Percentiles rank a stretch among this genome's conserved stretches.
Conservation (phyloP, 2,888 invertebrate genomes). For the Acronicta aceris region DNA sequence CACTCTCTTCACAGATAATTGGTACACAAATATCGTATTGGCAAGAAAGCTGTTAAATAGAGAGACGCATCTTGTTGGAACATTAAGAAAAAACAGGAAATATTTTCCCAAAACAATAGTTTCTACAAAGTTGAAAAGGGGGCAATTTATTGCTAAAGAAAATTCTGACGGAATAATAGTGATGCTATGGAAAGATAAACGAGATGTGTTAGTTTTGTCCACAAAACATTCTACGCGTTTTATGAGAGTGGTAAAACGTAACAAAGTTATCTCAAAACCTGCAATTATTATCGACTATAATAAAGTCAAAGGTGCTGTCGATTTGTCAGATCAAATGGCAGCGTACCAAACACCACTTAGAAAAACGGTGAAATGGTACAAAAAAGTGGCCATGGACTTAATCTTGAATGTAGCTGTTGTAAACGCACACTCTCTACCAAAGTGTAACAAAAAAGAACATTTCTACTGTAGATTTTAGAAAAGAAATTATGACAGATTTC, state of each 20-base stretch:
- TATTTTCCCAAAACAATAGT: conserved; percentile 15
- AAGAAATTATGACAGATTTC: conserved; percentile 13
- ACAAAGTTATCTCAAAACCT: conserved; percentile 33
- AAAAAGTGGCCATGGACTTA: conserved; percentile 38
- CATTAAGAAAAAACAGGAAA: conserved; percentile 10
- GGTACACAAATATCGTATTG: conserved; percentile 22
- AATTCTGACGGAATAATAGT: conserved; percentile 22
- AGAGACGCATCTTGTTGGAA: conserved; percentile 17
- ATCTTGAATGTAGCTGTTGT: conserved; percentile 26
- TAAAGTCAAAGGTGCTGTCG: conserved; percentile 48
- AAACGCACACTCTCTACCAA: conserved; percentile 36
- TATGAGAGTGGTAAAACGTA: conserved; percentile 15
- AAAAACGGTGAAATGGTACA: conserved; percentile 47
- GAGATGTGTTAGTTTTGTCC: conserved; percentile 40
- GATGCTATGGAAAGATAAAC: conserved; percentile 24
- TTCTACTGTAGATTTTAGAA: conserved; percentile 12
- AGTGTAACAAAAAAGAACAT: conserved; percentile 18
- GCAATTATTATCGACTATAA: conserved; percentile 53
- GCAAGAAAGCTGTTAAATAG: conserved; percentile 9
- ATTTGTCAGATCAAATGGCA: conserved; percentile 53
- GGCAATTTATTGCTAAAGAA: conserved; percentile 16
- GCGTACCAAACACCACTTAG: conserved; percentile 52
- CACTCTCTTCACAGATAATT: conserved; percentile 22
- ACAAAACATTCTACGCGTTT: conserved; percentile 49
- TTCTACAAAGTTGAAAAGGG: conserved; percentile 19